Evolutionary conservation across 2,888 invertebrate genomes (phyloP), one percentile per base, ranked within the genome.

Genomic region (Xanthorhoe designata): DNA sequence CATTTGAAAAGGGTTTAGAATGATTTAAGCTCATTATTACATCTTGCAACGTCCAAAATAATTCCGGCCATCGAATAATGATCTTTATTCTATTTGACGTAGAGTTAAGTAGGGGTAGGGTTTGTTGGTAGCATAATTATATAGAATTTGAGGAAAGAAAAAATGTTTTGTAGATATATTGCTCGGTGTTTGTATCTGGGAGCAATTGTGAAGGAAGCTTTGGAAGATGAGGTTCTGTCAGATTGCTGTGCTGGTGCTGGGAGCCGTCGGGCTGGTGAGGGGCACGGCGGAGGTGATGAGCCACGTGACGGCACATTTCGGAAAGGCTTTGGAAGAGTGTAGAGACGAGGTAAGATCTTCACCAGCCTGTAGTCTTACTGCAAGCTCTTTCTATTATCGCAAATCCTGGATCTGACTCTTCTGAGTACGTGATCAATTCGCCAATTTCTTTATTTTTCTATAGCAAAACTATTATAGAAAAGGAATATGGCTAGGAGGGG

Each of bases 211-310:
- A 59, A 55, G 59, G 67, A 77, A 73, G 63, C 70, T 68, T 64
- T 62, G 58, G 6, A 72, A 62, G 59, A 74, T 74, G 74, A 74
- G 72, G 75, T 66, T 69, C 68, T 80, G 74, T 69, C 66, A 82
- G 66, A 71, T 76, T 32, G 71, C 66, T 65, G 72, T 68, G 13
- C 62, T 83, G 56, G 72, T 80, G 63, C 56, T 80, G 70, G 73
- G 76, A 17, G 75, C 79, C n/a, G 70, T 75, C 38, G 63, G 76
- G 10, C 65, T 76, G 50, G 90, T 82, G 64, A 67, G 54, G 7
- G 88, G 87, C 0, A 84, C 87, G 0, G 91, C 92, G 0, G 93
- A 91, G 76, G 89, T 90, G 53, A 90, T 93, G 93, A 91, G 92
- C 69, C 93, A 92, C 50, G 92, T 92, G n/a, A 58, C 72, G 0